Base-by-base conservation (phyloP, 2,888 invertebrate species). In the Drosophila mayaguana region DNA sequence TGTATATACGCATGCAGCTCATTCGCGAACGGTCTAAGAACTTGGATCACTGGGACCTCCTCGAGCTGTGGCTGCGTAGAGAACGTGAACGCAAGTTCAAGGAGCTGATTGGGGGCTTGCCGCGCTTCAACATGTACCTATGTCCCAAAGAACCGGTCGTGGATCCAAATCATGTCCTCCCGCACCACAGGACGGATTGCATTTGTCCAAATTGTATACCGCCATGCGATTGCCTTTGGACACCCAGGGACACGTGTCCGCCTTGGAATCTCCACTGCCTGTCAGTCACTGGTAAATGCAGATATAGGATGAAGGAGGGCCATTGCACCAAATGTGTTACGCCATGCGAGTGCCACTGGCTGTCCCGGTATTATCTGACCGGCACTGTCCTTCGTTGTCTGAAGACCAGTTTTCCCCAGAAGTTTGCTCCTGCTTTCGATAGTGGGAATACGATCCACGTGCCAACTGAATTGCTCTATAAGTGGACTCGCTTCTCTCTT, bases 1-100 rank as follows among this genome's bases (percentile, higher is more conserved):
- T 95, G 0, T 93, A 94, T 1, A 92, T 94, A 0, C 93, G 93
- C 91, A 94, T 94, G 94, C 93, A 94, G 64, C 91, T 95, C 0
- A 73, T 95, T 16, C 91, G 91, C 57, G 92, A 93, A 0, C 91
- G 91, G 3, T 92, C 93, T 0, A 42, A 91, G 0, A 80, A 93
- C 8, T 64, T 92, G 48, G 92, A 94, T 22, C 95, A 95, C 61
- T 95, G 95, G 95, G 94, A 94, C 4, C 54, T 78, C 12, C 78
- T 93, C 18, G 86, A 91, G 14, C 2, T 82, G 53, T 86, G 85
- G 88, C 42, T 88, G 36, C 69, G 69, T 0, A 75, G 77, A 6
- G 85, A 88, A 12, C 68, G 67, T 2, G 77, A 81, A 18, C 66
- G 67, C 42, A 78, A 88, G 7, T 63, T 63, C 32, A 48, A n/a